These are phyloP conservation scores for Bovichtus variegatus DNA, from an alignment of 2,797 vertebrate genomes.

Conservation along the genomic window DNA sequence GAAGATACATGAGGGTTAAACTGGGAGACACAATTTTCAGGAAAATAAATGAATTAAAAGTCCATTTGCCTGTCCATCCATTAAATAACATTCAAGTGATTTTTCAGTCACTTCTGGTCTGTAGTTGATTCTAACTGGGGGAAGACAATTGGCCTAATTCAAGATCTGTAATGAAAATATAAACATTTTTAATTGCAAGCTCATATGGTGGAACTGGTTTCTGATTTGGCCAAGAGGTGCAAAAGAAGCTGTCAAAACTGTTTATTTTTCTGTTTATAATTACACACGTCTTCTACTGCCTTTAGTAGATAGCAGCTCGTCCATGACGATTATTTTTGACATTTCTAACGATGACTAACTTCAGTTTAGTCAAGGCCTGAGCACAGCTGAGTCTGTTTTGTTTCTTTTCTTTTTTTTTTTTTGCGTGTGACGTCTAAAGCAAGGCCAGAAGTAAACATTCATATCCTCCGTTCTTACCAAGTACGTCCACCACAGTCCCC, in stretches of 20 bases:
- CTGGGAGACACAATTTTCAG: background rate
- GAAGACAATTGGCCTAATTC: background rate
- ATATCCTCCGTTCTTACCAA: slow-evolving; percentile 74
- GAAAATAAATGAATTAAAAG: background rate
- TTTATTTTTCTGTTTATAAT: background rate
- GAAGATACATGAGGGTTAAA: slow-evolving; percentile 29
- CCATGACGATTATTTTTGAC: slow-evolving; percentile 3
- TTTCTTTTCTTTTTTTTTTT: background rate
- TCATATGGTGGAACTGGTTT: background rate
- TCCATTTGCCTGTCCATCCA: background rate
- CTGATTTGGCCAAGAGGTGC: background rate
- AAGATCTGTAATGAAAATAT: background rate
- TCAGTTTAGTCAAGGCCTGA: background rate
- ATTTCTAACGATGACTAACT: slow-evolving; percentile 1
- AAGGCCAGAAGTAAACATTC: background rate
- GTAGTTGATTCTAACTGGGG: background rate
- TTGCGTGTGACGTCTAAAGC: background rate
- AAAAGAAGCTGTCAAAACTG: background rate
- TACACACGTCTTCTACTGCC: background rate
- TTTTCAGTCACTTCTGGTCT: background rate
- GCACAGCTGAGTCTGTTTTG: background rate
- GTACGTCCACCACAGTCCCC: slow-evolving; percentile 95
- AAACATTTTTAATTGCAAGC: background rate
- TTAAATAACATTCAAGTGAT: background rate
- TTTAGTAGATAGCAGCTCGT: background rate